Evolutionary conservation across 2,888 invertebrate species (phyloP), one percentile per base, ranked within the genome.

Genomic region (Pasiphila rectangulata): DNA sequence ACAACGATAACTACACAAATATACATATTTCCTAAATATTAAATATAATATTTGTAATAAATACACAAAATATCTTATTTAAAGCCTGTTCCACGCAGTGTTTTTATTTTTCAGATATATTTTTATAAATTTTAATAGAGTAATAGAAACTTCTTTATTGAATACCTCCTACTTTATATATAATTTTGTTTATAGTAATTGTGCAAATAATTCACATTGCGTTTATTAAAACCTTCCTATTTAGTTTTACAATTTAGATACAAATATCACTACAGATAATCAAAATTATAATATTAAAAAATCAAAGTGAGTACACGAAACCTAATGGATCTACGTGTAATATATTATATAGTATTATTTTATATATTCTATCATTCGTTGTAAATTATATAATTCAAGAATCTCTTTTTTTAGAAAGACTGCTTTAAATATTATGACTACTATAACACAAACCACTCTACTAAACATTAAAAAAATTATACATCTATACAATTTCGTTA

Each of bases 11-110:
- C 13, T 20, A 30, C 32, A 47, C 29, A 38, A 34, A 42, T 29
- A 15, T 38, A 37, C 23, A 17, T 27, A n/a, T 27, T 36, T 43
- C 27, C 27, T 34, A 47, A 37, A 48, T 27, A 25, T 32, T 41
- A 40, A 21, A 25, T 37, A 38, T n/a, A 47, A 32, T 42, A 43
- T 34, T 17, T 42, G 24, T 12, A 37, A 25, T 34, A 41, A 35
- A 38, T 61, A 58, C 63, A 69, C 69, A 69, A 66, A 69, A 71
- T 69, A 65, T 63, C 59, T 57, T 69, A 75, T 75, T 82, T 83
- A 83, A 83, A 83, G 83, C 83, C 79, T 63, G 71, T 72, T 78
- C 83, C 83, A 75, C 67, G 82, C 82, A 77, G 55, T 69, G 72
- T 41, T 30, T 30, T 20, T 17, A 44, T 16, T 24, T 23, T 32